Conservation (phyloP, 2,888 invertebrate species). For the Eupithecia subfuscata region DNA sequence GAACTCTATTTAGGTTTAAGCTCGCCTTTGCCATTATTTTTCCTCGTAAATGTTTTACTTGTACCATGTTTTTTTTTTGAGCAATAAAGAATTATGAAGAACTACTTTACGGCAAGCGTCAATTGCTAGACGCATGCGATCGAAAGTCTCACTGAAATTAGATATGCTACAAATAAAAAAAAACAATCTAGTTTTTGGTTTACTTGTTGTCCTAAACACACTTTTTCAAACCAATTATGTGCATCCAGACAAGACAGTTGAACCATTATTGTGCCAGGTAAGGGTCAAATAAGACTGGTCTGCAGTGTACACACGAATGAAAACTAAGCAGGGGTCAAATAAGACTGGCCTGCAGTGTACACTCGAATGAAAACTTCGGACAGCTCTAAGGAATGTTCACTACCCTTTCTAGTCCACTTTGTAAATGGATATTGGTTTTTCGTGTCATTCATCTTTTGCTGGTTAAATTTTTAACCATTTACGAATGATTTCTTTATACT, state of each 20-base stretch:
- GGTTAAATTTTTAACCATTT: slow-evolving; percentile 56
- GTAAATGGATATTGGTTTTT: slow-evolving; percentile 74
- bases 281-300: slow-evolving; percentile 47
- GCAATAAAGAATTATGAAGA: too few relatives aligned
- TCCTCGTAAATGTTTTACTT: too few relatives aligned
- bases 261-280: slow-evolving; percentile 10
- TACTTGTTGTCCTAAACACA: neutral
- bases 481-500: neutral
- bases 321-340: slow-evolving; percentile 53
- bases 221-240: too few relatives aligned
- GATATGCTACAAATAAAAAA: too few relatives aligned
- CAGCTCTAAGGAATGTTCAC: slow-evolving; percentile 67
- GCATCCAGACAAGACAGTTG: neutral
- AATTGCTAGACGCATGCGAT: neutral
- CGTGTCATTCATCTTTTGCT: slow-evolving; percentile 58
- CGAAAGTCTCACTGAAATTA: neutral
- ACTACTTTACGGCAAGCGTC: too few relatives aligned
- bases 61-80: too few relatives aligned
- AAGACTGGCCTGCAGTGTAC: slow-evolving; percentile 59
- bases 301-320: slow-evolving; percentile 70
- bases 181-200: too few relatives aligned
- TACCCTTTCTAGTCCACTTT: slow-evolving; percentile 74
- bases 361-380: slow-evolving; percentile 79
- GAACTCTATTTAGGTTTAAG: too few relatives aligned
- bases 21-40: too few relatives aligned